These are phyloP conservation scores for Globicephala melas DNA, from an alignment of 2,113 vertebrate species.

Conservation along the genomic window DNA sequence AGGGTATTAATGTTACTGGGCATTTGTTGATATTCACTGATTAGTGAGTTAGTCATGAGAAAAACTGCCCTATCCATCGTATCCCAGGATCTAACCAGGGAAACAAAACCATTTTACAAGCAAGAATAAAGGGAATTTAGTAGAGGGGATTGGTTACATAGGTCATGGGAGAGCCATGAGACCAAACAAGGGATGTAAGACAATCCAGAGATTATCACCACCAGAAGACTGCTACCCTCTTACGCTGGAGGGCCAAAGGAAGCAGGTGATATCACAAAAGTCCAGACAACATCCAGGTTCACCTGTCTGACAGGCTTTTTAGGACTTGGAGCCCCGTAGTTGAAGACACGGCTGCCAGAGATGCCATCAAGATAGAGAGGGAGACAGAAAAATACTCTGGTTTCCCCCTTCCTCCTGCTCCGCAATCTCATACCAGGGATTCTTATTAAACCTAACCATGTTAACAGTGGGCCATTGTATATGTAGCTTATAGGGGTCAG, in stretches of 20 bases:
- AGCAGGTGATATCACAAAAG: not conserved
- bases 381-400: not conserved
- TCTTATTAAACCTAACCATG: not conserved
- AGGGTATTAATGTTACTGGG: not conserved
- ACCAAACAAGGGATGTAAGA: not conserved
- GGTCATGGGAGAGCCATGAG: not conserved
- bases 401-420: not conserved
- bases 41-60: not conserved
- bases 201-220: not conserved
- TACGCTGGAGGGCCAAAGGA: not conserved
- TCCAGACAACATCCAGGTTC: not conserved
- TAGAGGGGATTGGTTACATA: not conserved
- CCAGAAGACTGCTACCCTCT: not conserved
- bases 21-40: not conserved
- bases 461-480: not conserved
- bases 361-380: not conserved
- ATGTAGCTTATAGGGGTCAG: not conserved
- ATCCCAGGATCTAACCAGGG: not conserved
- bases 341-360: not conserved
- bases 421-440: not conserved
- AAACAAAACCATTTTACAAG: not conserved
- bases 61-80: not conserved
- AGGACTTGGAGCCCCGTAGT: not conserved
- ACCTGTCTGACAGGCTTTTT: not conserved
- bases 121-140: not conserved